A percentile compares a stretch with the other conserved stretches of the same genome.
Evolutionary conservation across 2,797 vertebrate genomes (phyloP).

Genomic region (Sebastes ruberrimus): DNA sequence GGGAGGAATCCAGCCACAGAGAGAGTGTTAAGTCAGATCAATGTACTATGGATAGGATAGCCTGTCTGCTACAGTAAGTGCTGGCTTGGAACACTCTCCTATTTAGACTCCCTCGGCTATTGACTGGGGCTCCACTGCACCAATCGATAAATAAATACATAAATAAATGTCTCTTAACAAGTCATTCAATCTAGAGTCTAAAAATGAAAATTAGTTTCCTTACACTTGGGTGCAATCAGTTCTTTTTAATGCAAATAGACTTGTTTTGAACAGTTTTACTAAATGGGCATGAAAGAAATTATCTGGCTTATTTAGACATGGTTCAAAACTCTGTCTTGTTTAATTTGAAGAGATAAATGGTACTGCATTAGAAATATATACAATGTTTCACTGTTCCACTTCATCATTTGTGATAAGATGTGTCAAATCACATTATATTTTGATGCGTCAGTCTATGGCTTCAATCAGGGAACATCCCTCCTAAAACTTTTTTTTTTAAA

Average conservation of each 20-base stretch:
- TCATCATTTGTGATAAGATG: not conserved
- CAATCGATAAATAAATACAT: conserved; percentile 50
- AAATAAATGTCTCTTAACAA: conserved; percentile 34
- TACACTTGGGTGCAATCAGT: not conserved
- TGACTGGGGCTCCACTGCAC: conserved; percentile 39
- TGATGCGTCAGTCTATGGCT: not conserved
- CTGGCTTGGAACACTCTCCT: conserved; percentile 11
- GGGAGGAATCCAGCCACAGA: conserved; percentile 22
- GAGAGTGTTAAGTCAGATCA: conserved; percentile 32
- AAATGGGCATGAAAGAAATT: not conserved
- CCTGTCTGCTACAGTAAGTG: conserved; percentile 42
- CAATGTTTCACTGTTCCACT: not conserved
- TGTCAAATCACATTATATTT: not conserved
- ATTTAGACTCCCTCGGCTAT: conserved; percentile 51
- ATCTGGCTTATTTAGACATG: not conserved
- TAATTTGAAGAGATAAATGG: not conserved
- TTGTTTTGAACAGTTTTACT: not conserved
- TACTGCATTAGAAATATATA: not conserved
- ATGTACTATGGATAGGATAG: conserved; percentile 36
- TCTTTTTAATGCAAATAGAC: not conserved
- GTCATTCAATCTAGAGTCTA: conserved; percentile 5
- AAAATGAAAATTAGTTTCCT: not conserved
- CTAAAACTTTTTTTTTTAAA: not conserved
- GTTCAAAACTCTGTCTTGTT: not conserved
- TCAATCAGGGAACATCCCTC: not conserved